Conservation (phyloP, 2,113 vertebrate genomes). For the Misgurnus anguillicaudatus region DNA sequence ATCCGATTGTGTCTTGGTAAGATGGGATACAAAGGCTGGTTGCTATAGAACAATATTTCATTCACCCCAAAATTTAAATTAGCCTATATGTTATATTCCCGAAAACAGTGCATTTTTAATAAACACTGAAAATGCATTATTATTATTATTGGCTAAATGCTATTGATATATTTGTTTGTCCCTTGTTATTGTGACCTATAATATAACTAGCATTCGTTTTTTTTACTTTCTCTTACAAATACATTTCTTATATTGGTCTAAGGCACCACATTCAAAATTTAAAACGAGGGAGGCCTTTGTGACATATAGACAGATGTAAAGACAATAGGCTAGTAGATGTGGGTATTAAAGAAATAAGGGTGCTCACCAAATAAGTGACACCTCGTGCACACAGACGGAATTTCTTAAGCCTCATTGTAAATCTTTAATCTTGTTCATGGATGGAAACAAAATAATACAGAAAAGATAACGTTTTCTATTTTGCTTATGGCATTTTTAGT, state of each 20-base stretch:
- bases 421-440: not conserved
- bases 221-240: no score
- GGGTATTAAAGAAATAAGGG: not conserved
- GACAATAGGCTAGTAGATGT: no score
- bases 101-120: not conserved
- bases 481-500: no score
- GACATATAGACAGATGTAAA: no score
- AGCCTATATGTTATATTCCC: not conserved
- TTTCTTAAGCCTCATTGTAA: not conserved
- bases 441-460: not conserved
- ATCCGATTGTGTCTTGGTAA: constrained; percentile 71
- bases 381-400: not conserved
- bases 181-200: not conserved
- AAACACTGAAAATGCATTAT: not conserved
- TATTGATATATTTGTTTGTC: no score
- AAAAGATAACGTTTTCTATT: not conserved
- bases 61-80: constrained; percentile 51
- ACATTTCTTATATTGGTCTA: no score
- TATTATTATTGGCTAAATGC: not conserved
- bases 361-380: not conserved
- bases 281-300: no score
- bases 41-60: constrained; percentile 62
- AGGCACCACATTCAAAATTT: no score
- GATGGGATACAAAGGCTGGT: constrained; percentile 66
- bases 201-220: not conserved